Conservation (phyloP, 1,140 invertebrate species). For the Apis mellifera region Amel_HAv3.1 CM009933.2:9440501-9441000, state of each 20-base stretch:
- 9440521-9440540: not conserved
- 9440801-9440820: too few relatives aligned
- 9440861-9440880: not conserved
- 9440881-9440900: not conserved
- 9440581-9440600: not conserved
- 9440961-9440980: not conserved
- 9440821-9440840: too few relatives aligned
- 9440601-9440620: not conserved
- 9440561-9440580: not conserved
- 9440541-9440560: not conserved
- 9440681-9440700: too few relatives aligned
- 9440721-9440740: too few relatives aligned
- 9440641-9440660: not conserved
- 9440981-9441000: not conserved
- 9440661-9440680: not conserved
- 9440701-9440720: too few relatives aligned
- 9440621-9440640: not conserved
- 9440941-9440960: not conserved
- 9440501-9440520: slow-evolving; percentile 1
- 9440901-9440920: not conserved
- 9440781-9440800: too few relatives aligned
- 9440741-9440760: too few relatives aligned
- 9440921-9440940: too few relatives aligned
- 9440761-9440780: too few relatives aligned
- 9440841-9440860: too few relatives aligned